Percentiles rank a stretch among this genome's conserved stretches.
Evolutionary conservation across 2,113 vertebrate species (phyloP).

Genomic region (Etheostoma cragini): DNA sequence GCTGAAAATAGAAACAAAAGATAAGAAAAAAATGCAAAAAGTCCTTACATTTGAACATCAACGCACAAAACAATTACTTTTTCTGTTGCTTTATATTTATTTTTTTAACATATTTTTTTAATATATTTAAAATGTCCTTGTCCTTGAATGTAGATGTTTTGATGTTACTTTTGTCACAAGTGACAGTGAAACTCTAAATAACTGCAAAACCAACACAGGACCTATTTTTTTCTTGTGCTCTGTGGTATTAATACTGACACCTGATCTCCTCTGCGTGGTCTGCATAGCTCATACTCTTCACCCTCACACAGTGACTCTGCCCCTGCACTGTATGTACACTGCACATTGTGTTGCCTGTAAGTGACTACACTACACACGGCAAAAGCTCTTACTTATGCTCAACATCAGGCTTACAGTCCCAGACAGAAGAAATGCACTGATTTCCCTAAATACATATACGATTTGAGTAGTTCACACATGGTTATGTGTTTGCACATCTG

Average conservation of each 20-base stretch:
- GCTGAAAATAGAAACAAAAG: slow-evolving; percentile 78
- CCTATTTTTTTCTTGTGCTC: slow-evolving; percentile 63
- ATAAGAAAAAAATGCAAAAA: neutral
- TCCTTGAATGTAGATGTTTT: slow-evolving; percentile 30
- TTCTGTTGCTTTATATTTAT: neutral
- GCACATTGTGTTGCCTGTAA: slow-evolving; percentile 25
- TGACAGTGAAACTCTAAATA: slow-evolving; percentile 38
- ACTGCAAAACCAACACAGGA: slow-evolving; percentile 22
- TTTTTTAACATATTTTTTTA: neutral
- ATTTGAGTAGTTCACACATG: neutral
- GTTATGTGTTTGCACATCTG: slow-evolving; percentile 5
- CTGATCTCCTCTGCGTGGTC: slow-evolving; percentile 70
- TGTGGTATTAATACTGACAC: slow-evolving; percentile 79
- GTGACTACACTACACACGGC: neutral
- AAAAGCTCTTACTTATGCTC: neutral
- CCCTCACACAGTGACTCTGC: slow-evolving; percentile 35
- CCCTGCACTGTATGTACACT: slow-evolving; percentile 14
- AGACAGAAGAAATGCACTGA: neutral
- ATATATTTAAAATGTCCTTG: neutral
- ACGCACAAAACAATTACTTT: neutral
- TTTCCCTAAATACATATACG: neutral
- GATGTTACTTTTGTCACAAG: slow-evolving; percentile 30
- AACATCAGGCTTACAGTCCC: neutral
- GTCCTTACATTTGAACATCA: neutral
- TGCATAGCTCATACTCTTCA: slow-evolving; percentile 67